Evolutionary conservation across 2,797 vertebrate species (phyloP).

Genomic region (Rhinella marina): DNA sequence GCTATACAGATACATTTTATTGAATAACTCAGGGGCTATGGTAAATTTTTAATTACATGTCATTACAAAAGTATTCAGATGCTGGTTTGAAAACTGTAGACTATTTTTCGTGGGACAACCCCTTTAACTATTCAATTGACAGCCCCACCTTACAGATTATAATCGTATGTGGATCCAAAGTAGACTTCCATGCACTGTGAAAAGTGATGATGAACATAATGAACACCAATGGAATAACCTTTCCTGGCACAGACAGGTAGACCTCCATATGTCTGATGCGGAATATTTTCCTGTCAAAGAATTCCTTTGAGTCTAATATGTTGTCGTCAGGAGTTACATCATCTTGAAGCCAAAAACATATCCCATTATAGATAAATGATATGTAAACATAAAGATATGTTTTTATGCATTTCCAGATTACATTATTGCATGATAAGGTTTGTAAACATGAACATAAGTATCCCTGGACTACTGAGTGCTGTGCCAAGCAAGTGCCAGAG

Average conservation of each 20-base stretch:
- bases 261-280: background rate
- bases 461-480: conserved; percentile 36
- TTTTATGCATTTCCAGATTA: conserved; percentile 3
- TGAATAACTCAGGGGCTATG: too few relatives aligned
- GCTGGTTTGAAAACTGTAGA: too few relatives aligned
- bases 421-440: conserved; percentile 19
- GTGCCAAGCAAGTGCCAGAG: conserved; percentile 32
- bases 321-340: background rate
- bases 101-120: too few relatives aligned
- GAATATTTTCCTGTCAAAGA: background rate
- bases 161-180: background rate
- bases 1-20: too few relatives aligned
- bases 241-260: background rate
- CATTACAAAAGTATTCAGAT: too few relatives aligned
- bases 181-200: background rate
- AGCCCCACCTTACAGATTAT: background rate
- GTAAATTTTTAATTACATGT: too few relatives aligned
- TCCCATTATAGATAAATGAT: too few relatives aligned
- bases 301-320: background rate
- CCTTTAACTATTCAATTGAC: background rate
- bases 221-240: background rate
- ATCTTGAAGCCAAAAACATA: background rate
- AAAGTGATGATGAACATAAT: background rate
- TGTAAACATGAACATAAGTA: conserved; percentile 3
- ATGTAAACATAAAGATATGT: too few relatives aligned